These are phyloP conservation scores for Melitaea athalia DNA, from an alignment of 2,888 invertebrate genomes.

Conservation along the genomic window DNA sequence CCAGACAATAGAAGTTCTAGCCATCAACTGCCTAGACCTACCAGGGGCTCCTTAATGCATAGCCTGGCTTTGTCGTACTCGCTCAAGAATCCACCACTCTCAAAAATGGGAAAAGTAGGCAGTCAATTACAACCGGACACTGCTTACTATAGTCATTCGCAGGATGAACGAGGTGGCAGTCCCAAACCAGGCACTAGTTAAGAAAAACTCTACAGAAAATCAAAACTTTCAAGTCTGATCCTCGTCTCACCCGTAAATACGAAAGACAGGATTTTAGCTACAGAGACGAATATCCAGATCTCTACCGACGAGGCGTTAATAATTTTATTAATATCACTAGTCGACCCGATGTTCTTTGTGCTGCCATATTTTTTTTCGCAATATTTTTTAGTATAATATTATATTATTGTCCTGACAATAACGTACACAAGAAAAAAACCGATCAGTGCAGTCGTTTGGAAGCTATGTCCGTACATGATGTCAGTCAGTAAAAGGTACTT, in stretches of 20 bases:
- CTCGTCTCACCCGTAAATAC: conserved; percentile 6
- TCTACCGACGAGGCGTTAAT: conserved; percentile 4
- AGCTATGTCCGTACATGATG: no score
- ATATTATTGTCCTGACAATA: no score
- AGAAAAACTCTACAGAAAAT: conserved; percentile 57
- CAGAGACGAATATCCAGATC: conserved; percentile 8
- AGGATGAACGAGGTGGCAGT: conserved; percentile 32
- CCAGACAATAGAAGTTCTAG: conserved; percentile 87
- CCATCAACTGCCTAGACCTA: conserved; percentile 91
- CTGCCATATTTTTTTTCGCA: no score
- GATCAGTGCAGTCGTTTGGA: no score
- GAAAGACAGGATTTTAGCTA: background rate
- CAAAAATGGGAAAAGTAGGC: conserved; percentile 91
- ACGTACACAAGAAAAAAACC: no score
- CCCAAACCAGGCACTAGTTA: conserved; percentile 44
- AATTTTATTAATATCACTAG: no score
- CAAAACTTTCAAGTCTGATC: conserved; percentile 45
- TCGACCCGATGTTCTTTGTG: no score
- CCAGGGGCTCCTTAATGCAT: conserved; percentile 83
- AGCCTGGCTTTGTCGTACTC: conserved; percentile 88
- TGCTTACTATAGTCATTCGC: conserved; percentile 36
- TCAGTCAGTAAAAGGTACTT: no score
- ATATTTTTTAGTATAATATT: no score
- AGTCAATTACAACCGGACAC: conserved; percentile 57
- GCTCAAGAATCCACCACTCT: conserved; percentile 89